A percentile compares a stretch with the other conserved stretches of the same genome.
Evolutionary conservation across 2,113 vertebrate genomes (phyloP).

Genomic region (Megatriorchis doriae): DNA sequence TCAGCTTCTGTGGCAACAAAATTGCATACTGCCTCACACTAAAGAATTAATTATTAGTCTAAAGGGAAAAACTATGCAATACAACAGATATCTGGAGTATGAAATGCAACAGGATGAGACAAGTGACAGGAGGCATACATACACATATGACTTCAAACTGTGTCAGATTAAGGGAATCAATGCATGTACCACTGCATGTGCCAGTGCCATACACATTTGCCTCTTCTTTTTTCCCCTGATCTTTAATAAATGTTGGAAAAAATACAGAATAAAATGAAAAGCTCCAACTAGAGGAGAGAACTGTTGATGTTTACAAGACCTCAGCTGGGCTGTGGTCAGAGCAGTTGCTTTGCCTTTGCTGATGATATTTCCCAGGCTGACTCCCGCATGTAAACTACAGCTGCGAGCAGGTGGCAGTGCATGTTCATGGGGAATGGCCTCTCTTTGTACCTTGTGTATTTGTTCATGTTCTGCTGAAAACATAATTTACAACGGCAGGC

Average conservation of each 20-base stretch:
- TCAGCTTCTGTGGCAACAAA: slow-evolving; percentile 1
- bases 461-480: background rate
- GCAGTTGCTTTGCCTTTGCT: background rate
- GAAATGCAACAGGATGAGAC: background rate
- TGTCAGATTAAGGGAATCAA: background rate
- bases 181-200: too few relatives aligned
- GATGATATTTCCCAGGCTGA: background rate
- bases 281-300: background rate
- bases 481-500: background rate
- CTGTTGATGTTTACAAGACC: background rate
- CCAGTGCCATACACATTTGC: background rate
- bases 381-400: background rate
- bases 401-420: background rate
- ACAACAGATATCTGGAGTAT: background rate
- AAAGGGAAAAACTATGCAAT: background rate
- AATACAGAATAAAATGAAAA: background rate
- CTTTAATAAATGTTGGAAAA: background rate
- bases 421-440: background rate
- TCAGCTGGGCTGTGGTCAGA: background rate
- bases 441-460: background rate
- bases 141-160: background rate
- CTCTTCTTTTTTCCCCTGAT: rapidly evolving
- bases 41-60: background rate
- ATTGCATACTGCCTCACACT: background rate
- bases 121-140: background rate